Evolutionary conservation across 92 coral and sea anemone species (phyloP).

Genomic region (Zoanthus solanderi): DNA sequence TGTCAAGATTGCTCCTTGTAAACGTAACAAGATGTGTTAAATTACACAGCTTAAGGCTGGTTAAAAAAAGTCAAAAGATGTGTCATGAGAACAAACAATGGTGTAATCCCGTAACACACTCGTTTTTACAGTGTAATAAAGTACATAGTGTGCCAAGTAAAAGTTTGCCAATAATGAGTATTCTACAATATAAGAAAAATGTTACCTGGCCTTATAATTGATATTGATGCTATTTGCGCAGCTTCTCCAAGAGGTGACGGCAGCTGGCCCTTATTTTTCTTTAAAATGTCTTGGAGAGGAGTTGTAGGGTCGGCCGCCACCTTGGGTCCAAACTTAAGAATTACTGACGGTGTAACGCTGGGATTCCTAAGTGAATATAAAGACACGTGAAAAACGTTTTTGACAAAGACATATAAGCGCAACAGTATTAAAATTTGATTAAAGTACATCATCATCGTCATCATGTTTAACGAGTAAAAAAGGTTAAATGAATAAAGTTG

Average conservation of each 20-base stretch:
- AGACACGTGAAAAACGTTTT: neutral
- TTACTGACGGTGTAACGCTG: constrained; percentile 53
- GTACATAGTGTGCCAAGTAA: no score
- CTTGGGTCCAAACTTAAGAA: constrained; percentile 83
- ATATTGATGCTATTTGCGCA: constrained; percentile 69
- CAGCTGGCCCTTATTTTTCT: constrained; percentile 70
- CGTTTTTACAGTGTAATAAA: no score
- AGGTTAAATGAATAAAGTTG: no score
- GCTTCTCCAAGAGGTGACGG: constrained; percentile 78
- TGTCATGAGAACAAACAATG: no score
- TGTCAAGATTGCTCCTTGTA: no score
- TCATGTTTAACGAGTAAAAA: no score
- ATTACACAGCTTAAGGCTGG: no score
- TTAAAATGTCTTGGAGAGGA: constrained; percentile 74
- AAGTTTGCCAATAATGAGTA: no score
- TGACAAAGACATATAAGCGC: neutral
- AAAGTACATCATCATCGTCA: no score
- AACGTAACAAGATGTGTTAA: no score
- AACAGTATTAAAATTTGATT: neutral
- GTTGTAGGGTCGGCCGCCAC: constrained; percentile 82
- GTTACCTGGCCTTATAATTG: constrained; percentile 80
- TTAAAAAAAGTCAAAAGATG: no score
- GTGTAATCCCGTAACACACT: no score
- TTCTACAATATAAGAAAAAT: neutral
- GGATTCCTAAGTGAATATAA: constrained; percentile 29